Conservation (phyloP, 2,888 invertebrate species). For the Napeogenes inachia region DNA sequence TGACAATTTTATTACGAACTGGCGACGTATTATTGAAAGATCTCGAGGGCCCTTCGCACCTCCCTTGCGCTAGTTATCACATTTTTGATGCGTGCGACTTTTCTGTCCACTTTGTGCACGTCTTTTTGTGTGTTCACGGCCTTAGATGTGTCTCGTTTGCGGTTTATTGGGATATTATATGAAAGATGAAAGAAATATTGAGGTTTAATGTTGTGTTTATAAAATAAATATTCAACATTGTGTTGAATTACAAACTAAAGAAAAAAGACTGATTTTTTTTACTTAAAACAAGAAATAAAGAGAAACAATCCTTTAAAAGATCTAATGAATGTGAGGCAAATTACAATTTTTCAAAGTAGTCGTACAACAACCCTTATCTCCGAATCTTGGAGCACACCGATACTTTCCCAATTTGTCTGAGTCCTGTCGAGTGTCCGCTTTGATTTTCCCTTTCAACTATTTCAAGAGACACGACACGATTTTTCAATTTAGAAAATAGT, state of each 20-base stretch:
- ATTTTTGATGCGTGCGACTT: constrained; percentile 64
- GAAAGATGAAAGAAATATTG: not conserved
- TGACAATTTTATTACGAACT: constrained; percentile 67
- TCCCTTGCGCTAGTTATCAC: constrained; percentile 72
- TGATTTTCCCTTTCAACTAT: constrained; percentile 57
- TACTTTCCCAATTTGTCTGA: constrained; percentile 37
- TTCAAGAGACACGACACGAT: constrained; percentile 55
- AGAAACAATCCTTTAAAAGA: not conserved
- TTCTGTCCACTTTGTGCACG: constrained; percentile 45
- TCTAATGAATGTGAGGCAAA: constrained; percentile 2
- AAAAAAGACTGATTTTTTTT: not conserved
- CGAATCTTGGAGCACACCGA: constrained; percentile 15
- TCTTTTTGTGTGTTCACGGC: constrained; percentile 38
- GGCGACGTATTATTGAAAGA: constrained; percentile 54
- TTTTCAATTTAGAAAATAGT: constrained; percentile 68
- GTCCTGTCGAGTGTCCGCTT: constrained; percentile 45
- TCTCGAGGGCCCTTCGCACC: constrained; percentile 54
- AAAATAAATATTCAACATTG: not conserved
- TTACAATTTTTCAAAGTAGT: constrained; percentile 7
- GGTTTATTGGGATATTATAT: constrained; percentile 13
- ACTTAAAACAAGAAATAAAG: not conserved
- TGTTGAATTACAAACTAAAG: no score
- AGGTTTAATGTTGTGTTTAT: not conserved
- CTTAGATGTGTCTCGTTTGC: constrained; percentile 12
- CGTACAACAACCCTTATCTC: constrained; percentile 4